Conservation (phyloP, 2,113 vertebrate genomes). For the Tricholaema leucomelas region DNA sequence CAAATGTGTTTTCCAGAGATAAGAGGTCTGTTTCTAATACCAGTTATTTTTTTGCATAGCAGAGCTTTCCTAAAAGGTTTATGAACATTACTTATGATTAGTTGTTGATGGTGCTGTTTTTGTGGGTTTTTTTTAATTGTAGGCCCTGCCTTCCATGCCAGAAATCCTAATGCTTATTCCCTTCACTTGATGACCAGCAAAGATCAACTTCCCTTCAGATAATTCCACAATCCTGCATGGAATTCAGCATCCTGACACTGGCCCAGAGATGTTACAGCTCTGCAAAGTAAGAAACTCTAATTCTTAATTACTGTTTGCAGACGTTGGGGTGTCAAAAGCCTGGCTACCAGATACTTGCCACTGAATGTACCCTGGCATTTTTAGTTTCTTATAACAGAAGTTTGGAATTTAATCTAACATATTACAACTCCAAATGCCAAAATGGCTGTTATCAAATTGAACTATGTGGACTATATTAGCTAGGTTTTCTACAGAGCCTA, state of each 20-base stretch:
- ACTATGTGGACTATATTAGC: neutral
- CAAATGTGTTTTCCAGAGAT: conserved; percentile 80
- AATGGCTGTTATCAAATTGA: neutral
- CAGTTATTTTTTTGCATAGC: conserved; percentile 52
- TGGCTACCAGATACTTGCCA: neutral
- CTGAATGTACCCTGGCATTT: conserved; percentile 10
- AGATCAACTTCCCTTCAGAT: conserved; percentile 35
- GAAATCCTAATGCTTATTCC: conserved; percentile 38
- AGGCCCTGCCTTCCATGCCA: conserved; percentile 13
- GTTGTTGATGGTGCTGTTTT: conserved; percentile 38
- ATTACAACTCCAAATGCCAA: neutral
- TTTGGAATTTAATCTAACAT: neutral
- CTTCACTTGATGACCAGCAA: neutral
- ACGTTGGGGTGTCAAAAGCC: neutral
- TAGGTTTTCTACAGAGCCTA: neutral
- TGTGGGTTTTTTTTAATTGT: conserved; percentile 42
- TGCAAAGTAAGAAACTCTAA: conserved; percentile 8
- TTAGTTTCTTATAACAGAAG: neutral
- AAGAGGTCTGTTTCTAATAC: conserved; percentile 73
- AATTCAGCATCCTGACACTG: neutral
- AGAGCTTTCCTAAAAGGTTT: conserved; percentile 69
- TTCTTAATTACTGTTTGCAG: neutral
- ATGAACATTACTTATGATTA: conserved; percentile 58
- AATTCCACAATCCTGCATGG: neutral
- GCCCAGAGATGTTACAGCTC: conserved; percentile 28